Conservation (phyloP, 1,140 invertebrate genomes). For the Scaptomyza hsui region DNA sequence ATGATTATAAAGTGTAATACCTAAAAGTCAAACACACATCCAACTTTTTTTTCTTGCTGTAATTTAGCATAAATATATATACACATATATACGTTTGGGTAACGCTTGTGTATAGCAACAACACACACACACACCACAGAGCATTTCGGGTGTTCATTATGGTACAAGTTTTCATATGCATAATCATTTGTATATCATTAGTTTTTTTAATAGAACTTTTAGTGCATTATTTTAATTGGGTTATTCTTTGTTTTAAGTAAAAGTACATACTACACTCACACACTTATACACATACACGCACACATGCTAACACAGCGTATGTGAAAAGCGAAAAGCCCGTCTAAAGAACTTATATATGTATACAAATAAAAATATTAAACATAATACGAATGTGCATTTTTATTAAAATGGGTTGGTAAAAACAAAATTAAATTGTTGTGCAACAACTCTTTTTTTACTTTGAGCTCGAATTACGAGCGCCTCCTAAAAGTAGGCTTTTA, state of each 20-base stretch:
- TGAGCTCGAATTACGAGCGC: not conserved
- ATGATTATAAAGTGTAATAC: conserved; percentile 48
- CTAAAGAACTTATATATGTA: conserved; percentile 33
- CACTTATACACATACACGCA: not conserved
- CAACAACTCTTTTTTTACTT: no score
- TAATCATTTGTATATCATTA: conserved; percentile 7
- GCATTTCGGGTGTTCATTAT: conserved; percentile 21
- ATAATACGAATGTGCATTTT: not conserved
- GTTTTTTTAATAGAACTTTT: conserved; percentile 22
- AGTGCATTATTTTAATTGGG: conserved; percentile 10
- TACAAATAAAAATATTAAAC: conserved; percentile 37
- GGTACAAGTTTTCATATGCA: conserved; percentile 23
- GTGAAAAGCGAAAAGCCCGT: conserved; percentile 30
- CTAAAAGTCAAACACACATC: conserved; percentile 16
- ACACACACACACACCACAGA: conserved; percentile 10
- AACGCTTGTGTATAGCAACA: conserved; percentile 30
- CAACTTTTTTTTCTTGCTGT: conserved; percentile 41
- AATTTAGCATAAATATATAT: conserved; percentile 40
- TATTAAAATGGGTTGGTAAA: not conserved
- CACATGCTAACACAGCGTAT: conserved; percentile 32
- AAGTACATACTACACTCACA: conserved; percentile 1
- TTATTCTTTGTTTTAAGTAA: conserved; percentile 17
- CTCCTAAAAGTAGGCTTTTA: not conserved
- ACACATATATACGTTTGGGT: conserved; percentile 17
- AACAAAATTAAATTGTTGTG: no score